Percentiles rank a stretch among this genome's conserved stretches.
Evolutionary conservation across 2,888 invertebrate species (phyloP).

Genomic region (Perithous albicinctus): DNA sequence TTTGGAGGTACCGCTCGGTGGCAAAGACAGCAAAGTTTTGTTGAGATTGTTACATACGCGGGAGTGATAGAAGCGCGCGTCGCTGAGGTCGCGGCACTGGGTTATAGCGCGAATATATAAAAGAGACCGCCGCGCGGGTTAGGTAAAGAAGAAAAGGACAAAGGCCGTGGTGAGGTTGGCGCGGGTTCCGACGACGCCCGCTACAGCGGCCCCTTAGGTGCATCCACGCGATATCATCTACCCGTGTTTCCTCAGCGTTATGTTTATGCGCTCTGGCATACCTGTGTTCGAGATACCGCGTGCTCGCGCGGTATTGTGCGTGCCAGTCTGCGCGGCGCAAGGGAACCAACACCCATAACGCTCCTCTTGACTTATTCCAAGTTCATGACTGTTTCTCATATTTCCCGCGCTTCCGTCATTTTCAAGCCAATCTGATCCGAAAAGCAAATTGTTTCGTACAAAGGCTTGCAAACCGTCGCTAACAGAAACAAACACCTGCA

Average conservation of each 20-base stretch:
- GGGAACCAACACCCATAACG: neutral
- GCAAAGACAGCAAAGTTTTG: slow-evolving; percentile 43
- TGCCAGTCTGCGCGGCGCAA: slow-evolving; percentile 30
- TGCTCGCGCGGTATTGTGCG: slow-evolving; percentile 49
- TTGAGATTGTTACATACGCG: slow-evolving; percentile 43
- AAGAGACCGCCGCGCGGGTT: slow-evolving; percentile 34
- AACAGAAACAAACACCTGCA: neutral
- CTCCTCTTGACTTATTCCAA: neutral
- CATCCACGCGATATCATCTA: slow-evolving; percentile 83
- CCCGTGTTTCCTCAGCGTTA: slow-evolving; percentile 81
- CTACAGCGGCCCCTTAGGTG: slow-evolving; percentile 81
- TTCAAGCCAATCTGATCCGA: slow-evolving; percentile 13
- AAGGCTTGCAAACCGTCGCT: neutral
- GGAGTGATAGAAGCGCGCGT: slow-evolving; percentile 50
- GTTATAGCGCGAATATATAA: slow-evolving; percentile 53
- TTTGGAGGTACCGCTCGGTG: slow-evolving; percentile 37
- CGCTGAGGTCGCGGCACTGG: slow-evolving; percentile 30
- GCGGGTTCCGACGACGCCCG: slow-evolving; percentile 77
- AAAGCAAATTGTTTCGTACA: slow-evolving; percentile 3
- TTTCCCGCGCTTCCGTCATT: slow-evolving; percentile 28
- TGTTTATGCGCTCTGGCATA: slow-evolving; percentile 81
- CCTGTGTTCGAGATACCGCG: slow-evolving; percentile 68
- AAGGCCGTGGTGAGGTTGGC: slow-evolving; percentile 79
- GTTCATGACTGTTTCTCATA: slow-evolving; percentile 3
- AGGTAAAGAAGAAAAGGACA: slow-evolving; percentile 70